Evolutionary conservation across 1,140 invertebrate species (phyloP), one percentile per base, ranked within the genome.

Genomic region (Drosophila kikkawai): DNA sequence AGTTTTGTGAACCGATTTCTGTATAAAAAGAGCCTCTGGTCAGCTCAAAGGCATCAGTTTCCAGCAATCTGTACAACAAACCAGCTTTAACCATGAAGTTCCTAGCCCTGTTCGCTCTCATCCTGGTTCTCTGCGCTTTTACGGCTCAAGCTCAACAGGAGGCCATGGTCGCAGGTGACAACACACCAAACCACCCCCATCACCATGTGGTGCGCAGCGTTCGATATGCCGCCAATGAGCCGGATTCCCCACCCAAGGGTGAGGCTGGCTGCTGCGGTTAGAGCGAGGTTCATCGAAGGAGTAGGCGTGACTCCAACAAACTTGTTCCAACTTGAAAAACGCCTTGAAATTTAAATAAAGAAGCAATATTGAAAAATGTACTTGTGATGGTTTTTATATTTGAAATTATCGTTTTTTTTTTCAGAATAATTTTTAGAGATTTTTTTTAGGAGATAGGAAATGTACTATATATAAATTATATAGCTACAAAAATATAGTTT

Each of bases 301-400:
- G 4, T 26, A 44, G 55, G 56, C 60, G 47, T 60, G 17, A 22
- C 42, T 15, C 5, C 7, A 53, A n/a, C n/a, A 13, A 76, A 19
- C 29, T 37, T 47, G 17, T 53, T 45, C 11, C n/a, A 34, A 13
- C 17, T 39, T 39, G 1, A 39, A 9, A 55, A 64, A 51, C 64
- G 66, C 58, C 50, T 71, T 32, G 29, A 37, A 82, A 58, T 66
- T 70, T 19, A 51, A 88, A 83, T 87, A 87, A 83, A 87, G 64
- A 77, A 82, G 82, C 83, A 88, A 70, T 65, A 65, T 80, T 64
- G 37, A 58, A 85, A 85, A 84, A 66, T 50, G 36, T 34, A 64
- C 4, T n/a, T 8, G 0, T 1, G 0, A 36, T 22, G 13, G 1
- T 26, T 36, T 39, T 5, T 15, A 17, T 9, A 19, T 56, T 67